A percentile compares a stretch with the other conserved stretches of the same genome.
phyloP scores from a whole-genome alignment of 2,888 invertebrate genomes.

The Agrilus cyanescens region DNA sequence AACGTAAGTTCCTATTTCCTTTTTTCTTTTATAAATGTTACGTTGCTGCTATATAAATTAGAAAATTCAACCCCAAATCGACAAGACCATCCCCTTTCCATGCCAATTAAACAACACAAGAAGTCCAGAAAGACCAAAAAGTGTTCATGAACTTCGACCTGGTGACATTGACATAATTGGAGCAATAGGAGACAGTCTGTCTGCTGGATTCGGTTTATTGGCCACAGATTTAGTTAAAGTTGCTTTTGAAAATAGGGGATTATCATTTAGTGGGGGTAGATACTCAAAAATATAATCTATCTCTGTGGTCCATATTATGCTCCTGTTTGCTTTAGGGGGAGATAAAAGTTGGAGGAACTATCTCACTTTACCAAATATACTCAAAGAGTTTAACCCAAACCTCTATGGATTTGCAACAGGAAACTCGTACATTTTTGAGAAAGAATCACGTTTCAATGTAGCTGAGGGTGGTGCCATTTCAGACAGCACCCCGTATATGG shows the following conservation, averaged over 20 bases:
- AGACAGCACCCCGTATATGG: conserved; percentile 56
- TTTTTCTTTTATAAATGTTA: too few species aligned
- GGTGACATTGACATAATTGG: conserved; percentile 61
- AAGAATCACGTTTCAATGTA: conserved; percentile 53
- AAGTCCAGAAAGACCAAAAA: conserved; percentile 40
- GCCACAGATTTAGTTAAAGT: conserved; percentile 62
- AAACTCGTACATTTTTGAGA: conserved; percentile 57
- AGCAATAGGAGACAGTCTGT: conserved; percentile 60
- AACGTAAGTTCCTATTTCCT: too few species aligned
- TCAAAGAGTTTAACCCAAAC: conserved; percentile 60
- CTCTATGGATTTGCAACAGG: conserved; percentile 61
- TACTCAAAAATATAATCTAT: neutral
- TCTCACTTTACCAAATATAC: conserved; percentile 60
- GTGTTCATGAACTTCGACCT: conserved; percentile 56
- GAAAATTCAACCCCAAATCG: conserved; percentile 24
- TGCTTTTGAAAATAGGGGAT: conserved; percentile 60
- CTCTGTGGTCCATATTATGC: too few species aligned
- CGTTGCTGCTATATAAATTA: conserved; percentile 28
- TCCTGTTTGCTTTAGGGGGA: conserved; percentile 50
- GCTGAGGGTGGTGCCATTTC: conserved; percentile 65
- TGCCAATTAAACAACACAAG: conserved; percentile 37
- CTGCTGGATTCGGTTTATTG: conserved; percentile 61
- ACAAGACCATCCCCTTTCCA: conserved; percentile 38
- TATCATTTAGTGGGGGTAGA: conserved; percentile 60
- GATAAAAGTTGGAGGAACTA: conserved; percentile 57